Evolutionary conservation across 2,888 invertebrate species (phyloP).

Genomic region (Tinea pellionella): DNA sequence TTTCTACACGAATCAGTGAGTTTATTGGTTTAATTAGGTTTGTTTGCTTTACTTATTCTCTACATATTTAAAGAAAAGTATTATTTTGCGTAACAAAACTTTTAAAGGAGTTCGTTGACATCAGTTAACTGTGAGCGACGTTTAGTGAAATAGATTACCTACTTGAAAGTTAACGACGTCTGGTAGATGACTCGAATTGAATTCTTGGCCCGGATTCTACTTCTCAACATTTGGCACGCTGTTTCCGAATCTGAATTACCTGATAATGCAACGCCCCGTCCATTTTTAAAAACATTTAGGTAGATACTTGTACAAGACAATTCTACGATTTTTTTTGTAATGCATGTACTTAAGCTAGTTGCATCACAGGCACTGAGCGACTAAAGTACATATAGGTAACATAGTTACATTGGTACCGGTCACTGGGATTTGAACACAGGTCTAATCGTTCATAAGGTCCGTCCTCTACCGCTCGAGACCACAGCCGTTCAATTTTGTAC

Average conservation of each 20-base stretch:
- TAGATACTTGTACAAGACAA: not conserved
- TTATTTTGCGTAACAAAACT: not conserved
- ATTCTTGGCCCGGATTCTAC: constrained; percentile 32
- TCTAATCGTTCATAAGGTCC: too few relatives aligned
- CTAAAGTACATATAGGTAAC: too few relatives aligned
- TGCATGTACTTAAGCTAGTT: too few relatives aligned
- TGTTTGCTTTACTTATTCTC: not conserved
- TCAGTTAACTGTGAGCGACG: not conserved
- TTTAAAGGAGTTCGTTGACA: not conserved
- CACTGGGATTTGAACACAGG: too few relatives aligned
- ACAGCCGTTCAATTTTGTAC: too few relatives aligned
- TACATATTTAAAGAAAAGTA: too few relatives aligned
- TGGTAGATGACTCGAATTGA: constrained; percentile 29
- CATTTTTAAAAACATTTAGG: not conserved
- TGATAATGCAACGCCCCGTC: constrained; percentile 4
- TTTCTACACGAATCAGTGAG: not conserved
- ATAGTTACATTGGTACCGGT: too few relatives aligned
- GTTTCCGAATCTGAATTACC: constrained; percentile 3
- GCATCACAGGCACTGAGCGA: too few relatives aligned
- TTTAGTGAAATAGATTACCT: not conserved
- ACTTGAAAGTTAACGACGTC: not conserved
- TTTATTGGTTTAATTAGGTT: too few relatives aligned
- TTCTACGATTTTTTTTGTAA: too few relatives aligned
- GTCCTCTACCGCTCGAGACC: too few relatives aligned
- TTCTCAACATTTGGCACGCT: not conserved